Evolutionary conservation across 2,797 vertebrate species (phyloP).

Genomic region (Amphiprion clarkii): DNA sequence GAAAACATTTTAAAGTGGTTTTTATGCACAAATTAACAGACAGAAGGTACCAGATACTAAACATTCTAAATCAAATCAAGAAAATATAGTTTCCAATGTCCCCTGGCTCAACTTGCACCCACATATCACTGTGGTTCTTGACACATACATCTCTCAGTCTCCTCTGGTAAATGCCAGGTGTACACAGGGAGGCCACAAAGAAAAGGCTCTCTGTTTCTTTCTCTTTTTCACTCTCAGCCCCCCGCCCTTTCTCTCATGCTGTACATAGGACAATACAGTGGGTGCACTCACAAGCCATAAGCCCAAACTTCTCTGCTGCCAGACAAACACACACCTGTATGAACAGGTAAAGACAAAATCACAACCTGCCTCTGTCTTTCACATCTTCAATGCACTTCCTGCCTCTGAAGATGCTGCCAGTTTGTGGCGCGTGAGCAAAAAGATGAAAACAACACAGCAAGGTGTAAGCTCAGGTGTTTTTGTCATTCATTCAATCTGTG

Average conservation of each 20-base stretch:
- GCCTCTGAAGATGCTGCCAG: conserved; percentile 31
- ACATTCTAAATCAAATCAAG: background rate
- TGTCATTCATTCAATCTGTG: conserved; percentile 28
- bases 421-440: conserved; percentile 23
- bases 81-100: background rate
- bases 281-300: conserved; percentile 2
- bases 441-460: conserved; percentile 41
- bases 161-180: conserved; percentile 50
- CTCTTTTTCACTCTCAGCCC: conserved; percentile 32
- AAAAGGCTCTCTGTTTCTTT: conserved; percentile 51
- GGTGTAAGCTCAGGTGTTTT: conserved; percentile 49
- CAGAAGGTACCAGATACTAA: background rate
- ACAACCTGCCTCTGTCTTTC: conserved; percentile 26
- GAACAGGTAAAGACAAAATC: conserved; percentile 23
- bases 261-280: conserved; percentile 24
- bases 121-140: background rate
- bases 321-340: conserved; percentile 47
- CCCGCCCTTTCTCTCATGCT: background rate
- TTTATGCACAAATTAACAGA: conserved; percentile 13
- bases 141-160: conserved; percentile 30
- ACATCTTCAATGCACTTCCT: conserved; percentile 24
- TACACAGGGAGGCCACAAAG: conserved; percentile 19
- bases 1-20: conserved; percentile 4
- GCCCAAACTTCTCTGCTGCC: conserved; percentile 29
- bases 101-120: conserved; percentile 2